These are phyloP conservation scores for Otus sunia DNA, from an alignment of 2,113 vertebrate genomes.

Conservation along the genomic window DNA sequence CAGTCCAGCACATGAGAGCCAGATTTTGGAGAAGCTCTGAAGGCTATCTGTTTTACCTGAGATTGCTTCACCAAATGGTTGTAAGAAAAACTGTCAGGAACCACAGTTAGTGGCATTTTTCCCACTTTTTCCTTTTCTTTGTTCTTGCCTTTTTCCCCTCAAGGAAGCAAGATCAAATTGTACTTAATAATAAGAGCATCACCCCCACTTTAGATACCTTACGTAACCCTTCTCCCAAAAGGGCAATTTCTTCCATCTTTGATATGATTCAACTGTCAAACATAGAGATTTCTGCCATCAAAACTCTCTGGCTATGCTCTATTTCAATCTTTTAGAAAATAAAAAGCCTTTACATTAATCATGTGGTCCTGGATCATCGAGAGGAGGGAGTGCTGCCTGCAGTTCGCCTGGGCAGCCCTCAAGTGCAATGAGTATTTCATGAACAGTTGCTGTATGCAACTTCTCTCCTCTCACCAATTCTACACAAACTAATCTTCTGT, in stretches of 20 bases:
- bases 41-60: neutral
- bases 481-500: neutral
- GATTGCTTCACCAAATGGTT: neutral
- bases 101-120: neutral
- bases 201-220: neutral
- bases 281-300: neutral
- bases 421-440: neutral
- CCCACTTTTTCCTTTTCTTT: neutral
- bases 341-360: neutral
- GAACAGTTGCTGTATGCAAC: neutral
- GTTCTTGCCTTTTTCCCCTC: neutral
- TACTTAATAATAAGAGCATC: neutral
- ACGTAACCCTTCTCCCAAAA: neutral
- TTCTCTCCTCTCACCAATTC: neutral
- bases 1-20: neutral
- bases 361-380: neutral
- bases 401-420: neutral
- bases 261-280: neutral
- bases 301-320: neutral
- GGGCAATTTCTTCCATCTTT: neutral
- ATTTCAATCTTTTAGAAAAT: neutral
- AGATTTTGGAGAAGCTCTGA: neutral
- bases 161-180: neutral
- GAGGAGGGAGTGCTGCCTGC: neutral
- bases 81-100: neutral